Percentiles rank a stretch among this genome's conserved stretches.
These are phyloP conservation scores for Chrysotoxum bicinctum DNA, from an alignment of 2,888 invertebrate species.

Conservation along the genomic window DNA sequence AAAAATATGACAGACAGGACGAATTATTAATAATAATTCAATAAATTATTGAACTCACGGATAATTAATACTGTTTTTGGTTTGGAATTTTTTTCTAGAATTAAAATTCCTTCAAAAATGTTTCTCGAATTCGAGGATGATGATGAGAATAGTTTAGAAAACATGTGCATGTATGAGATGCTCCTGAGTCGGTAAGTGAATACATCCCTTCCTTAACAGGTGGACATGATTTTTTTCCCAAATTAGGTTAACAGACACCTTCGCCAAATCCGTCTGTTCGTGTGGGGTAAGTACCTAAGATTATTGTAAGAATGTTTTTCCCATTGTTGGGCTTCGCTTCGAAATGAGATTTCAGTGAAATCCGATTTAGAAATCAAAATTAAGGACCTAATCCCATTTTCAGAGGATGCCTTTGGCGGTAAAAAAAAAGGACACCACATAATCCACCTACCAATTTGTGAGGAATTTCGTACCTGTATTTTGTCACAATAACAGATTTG, in stretches of 20 bases:
- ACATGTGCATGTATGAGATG: slow-evolving; percentile 72
- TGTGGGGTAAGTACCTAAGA: slow-evolving; percentile 53
- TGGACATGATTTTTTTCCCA: slow-evolving; percentile 22
- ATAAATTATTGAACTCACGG: not conserved
- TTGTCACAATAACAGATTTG: slow-evolving; percentile 11
- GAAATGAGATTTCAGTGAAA: slow-evolving; percentile 42
- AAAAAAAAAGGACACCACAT: slow-evolving; percentile 24
- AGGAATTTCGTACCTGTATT: slow-evolving; percentile 28
- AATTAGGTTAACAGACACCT: slow-evolving; percentile 22
- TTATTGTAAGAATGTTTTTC: slow-evolving; percentile 20
- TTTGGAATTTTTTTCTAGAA: slow-evolving; percentile 23
- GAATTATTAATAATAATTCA: slow-evolving; percentile 12
- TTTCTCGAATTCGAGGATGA: slow-evolving; percentile 67
- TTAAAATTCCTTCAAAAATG: slow-evolving; percentile 56
- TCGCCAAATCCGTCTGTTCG: not conserved
- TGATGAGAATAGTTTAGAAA: slow-evolving; percentile 68
- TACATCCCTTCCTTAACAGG: slow-evolving; percentile 47
- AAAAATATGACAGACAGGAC: slow-evolving; percentile 52
- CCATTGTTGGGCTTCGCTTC: not conserved
- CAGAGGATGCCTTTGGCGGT: slow-evolving; percentile 48
- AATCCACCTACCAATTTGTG: slow-evolving; percentile 63
- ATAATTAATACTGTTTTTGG: slow-evolving; percentile 8
- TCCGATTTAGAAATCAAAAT: slow-evolving; percentile 40
- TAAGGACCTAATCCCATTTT: slow-evolving; percentile 30
- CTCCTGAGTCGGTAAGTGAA: slow-evolving; percentile 70